Evolutionary conservation across 2,888 invertebrate species (phyloP).

Genomic region (Melanargia galathea): DNA sequence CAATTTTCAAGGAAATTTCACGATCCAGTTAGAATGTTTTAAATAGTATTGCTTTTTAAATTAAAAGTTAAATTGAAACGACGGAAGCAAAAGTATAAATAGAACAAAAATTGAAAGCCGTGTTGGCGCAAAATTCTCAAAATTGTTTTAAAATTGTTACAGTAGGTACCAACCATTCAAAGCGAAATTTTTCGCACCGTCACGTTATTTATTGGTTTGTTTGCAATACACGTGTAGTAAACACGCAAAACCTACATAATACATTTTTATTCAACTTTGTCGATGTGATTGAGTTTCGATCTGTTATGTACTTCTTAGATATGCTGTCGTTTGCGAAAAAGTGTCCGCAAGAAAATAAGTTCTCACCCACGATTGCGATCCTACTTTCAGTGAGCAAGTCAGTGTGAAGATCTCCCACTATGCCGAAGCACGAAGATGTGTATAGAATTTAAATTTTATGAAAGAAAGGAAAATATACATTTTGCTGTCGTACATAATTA

Average conservation of each 20-base stretch:
- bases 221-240: slow-evolving; percentile 14
- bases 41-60: slow-evolving; percentile 6
- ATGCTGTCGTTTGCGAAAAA: too few species aligned
- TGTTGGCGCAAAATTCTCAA: slow-evolving; percentile 27
- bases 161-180: slow-evolving; percentile 31
- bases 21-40: not conserved
- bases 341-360: too few species aligned
- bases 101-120: slow-evolving; percentile 22
- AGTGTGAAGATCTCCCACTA: too few species aligned
- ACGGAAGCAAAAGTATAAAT: slow-evolving; percentile 21
- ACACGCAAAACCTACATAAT: slow-evolving; percentile 1
- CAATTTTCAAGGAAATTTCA: not conserved
- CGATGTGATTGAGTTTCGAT: not conserved
- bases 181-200: slow-evolving; percentile 25
- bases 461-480: too few species aligned
- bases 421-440: too few species aligned
- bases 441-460: too few species aligned
- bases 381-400: too few species aligned
- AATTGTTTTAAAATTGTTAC: slow-evolving; percentile 36
- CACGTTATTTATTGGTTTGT: slow-evolving; percentile 30
- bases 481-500: too few species aligned
- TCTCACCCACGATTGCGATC: too few species aligned
- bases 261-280: not conserved
- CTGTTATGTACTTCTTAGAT: too few species aligned
- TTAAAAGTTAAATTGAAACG: slow-evolving; percentile 10